Evolutionary conservation across 2,113 vertebrate species (phyloP).

Genomic region (Triplophysa tibetana): DNA sequence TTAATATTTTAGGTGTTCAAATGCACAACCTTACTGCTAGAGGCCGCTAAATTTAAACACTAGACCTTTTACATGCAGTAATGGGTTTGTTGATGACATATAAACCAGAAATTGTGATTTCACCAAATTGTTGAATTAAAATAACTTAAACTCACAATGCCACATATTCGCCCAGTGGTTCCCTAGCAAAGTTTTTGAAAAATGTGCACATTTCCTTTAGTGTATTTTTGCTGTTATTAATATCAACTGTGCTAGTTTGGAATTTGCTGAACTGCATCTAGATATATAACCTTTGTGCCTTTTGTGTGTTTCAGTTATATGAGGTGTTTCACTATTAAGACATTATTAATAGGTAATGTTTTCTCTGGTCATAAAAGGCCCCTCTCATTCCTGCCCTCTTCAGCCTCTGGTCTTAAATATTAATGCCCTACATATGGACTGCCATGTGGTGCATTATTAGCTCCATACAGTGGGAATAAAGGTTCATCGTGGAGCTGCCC

Average conservation of each 20-base stretch:
- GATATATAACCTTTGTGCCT: slow-evolving; percentile 22
- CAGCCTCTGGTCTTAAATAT: slow-evolving; percentile 37
- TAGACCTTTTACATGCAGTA: background rate
- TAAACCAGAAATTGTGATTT: background rate
- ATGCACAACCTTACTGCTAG: too few species aligned
- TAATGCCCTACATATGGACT: slow-evolving; percentile 46
- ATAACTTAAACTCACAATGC: background rate
- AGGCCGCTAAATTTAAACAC: too few species aligned
- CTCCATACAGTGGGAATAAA: slow-evolving; percentile 15
- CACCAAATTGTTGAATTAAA: slow-evolving; percentile 12
- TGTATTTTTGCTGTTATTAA: slow-evolving; percentile 45
- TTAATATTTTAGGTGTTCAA: too few species aligned
- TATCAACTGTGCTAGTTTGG: slow-evolving; percentile 30
- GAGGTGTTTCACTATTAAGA: slow-evolving; percentile 46
- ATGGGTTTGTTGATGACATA: slow-evolving; percentile 16
- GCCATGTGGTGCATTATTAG: slow-evolving; percentile 8
- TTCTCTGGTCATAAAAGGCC: slow-evolving; percentile 41
- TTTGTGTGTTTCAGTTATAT: slow-evolving; percentile 35
- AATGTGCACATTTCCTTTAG: slow-evolving; percentile 36
- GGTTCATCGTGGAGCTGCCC: background rate
- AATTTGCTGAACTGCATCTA: slow-evolving; percentile 37
- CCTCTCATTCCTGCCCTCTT: slow-evolving; percentile 13
- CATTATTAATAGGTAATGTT: slow-evolving; percentile 52
- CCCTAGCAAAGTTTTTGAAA: slow-evolving; percentile 39
- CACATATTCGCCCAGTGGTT: background rate